These are phyloP conservation scores for Hozukius guyotensis DNA, from an alignment of 2,797 vertebrate species.

Conservation along the genomic window DNA sequence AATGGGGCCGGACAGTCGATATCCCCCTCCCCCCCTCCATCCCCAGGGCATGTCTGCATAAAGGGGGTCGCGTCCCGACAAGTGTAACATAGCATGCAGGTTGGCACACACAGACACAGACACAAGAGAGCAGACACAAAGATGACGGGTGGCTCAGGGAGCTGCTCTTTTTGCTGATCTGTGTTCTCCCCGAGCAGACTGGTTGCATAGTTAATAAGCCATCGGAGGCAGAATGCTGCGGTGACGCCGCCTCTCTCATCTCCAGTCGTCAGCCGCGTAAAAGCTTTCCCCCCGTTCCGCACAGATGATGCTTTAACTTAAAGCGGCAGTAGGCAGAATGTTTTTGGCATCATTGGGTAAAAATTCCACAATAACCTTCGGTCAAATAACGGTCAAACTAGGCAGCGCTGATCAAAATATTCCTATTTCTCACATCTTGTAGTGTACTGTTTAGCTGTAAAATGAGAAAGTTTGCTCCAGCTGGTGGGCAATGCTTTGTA, in stretches of 20 bases:
- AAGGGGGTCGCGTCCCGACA: conserved; percentile 25
- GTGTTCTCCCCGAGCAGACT: conserved; percentile 17
- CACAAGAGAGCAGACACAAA: conserved; percentile 54
- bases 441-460: neutral
- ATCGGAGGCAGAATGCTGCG: conserved; percentile 7
- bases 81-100: conserved; percentile 36
- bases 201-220: conserved; percentile 56
- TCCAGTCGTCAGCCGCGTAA: neutral
- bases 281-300: neutral
- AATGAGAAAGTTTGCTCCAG: neutral
- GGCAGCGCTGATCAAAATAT: neutral
- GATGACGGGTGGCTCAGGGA: conserved; percentile 36
- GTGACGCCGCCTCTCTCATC: conserved; percentile 15
- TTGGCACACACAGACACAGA: conserved; percentile 15
- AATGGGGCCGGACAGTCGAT: conserved; percentile 50
- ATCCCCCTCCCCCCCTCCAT: neutral
- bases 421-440: neutral
- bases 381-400: neutral
- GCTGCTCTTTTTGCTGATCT: conserved; percentile 62
- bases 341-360: neutral
- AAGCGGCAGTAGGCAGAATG: neutral
- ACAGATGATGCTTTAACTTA: conserved; percentile 15
- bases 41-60: conserved; percentile 49
- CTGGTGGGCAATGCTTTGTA: neutral
- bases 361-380: neutral